Conservation (phyloP, 2,888 invertebrate species). For the Clistopyga incitator region DNA sequence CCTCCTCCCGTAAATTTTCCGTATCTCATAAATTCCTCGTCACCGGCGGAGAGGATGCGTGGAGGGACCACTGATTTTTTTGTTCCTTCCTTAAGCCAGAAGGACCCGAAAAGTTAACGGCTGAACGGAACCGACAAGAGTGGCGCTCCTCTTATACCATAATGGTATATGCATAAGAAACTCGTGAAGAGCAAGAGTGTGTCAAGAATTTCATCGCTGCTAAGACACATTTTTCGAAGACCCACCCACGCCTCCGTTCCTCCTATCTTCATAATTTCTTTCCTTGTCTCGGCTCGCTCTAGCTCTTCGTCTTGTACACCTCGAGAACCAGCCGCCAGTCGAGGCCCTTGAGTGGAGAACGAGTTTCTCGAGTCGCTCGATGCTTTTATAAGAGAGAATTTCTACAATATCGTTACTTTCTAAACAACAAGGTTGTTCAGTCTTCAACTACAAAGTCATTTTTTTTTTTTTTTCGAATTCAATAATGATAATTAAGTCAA, state of each 20-base stretch:
- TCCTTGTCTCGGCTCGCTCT: conserved; percentile 37
- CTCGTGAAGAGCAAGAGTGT: conserved; percentile 45
- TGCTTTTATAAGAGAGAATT: conserved; percentile 26
- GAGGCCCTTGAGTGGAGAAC: conserved; percentile 37
- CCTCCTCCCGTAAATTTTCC: conserved; percentile 52
- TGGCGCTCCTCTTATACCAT: conserved; percentile 27
- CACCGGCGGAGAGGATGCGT: conserved; percentile 44
- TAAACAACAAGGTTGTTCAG: conserved; percentile 15
- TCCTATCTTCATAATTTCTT: not conserved
- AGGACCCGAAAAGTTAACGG: conserved; percentile 35
- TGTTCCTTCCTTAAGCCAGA: conserved; percentile 14
- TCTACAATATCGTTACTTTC: not conserved
- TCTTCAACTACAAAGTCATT: not conserved
- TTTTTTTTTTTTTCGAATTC: too few relatives aligned
- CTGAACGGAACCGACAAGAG: conserved; percentile 12
- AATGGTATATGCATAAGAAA: conserved; percentile 39
- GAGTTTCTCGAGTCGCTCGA: conserved; percentile 48
- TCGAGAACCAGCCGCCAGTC: conserved; percentile 21
- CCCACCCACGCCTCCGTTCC: conserved; percentile 44
- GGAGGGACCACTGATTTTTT: conserved; percentile 48
- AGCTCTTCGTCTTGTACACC: conserved; percentile 29
- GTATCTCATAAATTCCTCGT: conserved; percentile 68
- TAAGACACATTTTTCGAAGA: conserved; percentile 51
- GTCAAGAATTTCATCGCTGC: conserved; percentile 52
- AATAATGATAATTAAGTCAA: too few relatives aligned